Conservation (phyloP, 2,888 invertebrate species). For the Tryphoninae sp. region DNA sequence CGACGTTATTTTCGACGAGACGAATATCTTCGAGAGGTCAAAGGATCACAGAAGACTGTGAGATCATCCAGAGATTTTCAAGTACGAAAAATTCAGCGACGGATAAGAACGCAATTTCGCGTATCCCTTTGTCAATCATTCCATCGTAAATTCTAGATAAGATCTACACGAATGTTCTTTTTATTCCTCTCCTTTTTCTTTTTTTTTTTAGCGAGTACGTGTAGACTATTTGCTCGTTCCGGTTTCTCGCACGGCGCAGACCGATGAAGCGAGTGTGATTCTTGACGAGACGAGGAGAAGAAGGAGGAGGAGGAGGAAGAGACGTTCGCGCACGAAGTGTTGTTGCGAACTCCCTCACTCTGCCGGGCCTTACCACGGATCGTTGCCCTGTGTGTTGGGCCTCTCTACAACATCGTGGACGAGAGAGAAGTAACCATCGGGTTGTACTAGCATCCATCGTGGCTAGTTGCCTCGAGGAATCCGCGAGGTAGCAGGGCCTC, state of each 20-base stretch:
- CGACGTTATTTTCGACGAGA: neutral
- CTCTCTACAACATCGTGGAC: slow-evolving; percentile 53
- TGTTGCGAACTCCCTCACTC: slow-evolving; percentile 9
- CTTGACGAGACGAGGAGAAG: neutral
- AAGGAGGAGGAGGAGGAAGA: neutral
- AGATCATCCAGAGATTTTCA: neutral
- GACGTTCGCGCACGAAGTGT: neutral
- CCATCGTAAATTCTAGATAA: neutral
- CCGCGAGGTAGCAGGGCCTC: slow-evolving; percentile 35
- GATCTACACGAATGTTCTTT: neutral
- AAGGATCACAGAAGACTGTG: neutral
- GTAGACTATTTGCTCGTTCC: neutral
- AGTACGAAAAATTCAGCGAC: neutral
- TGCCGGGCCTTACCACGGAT: slow-evolving; percentile 62
- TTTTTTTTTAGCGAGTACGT: slow-evolving; percentile 15
- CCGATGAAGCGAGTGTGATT: slow-evolving; percentile 9
- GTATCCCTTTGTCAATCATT: too few species aligned
- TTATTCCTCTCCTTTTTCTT: neutral
- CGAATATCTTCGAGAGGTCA: neutral
- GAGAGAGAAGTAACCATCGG: slow-evolving; percentile 54
- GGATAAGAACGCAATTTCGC: neutral
- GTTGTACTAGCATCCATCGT: slow-evolving; percentile 58
- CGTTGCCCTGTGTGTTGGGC: slow-evolving; percentile 65
- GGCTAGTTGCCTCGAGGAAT: slow-evolving; percentile 60
- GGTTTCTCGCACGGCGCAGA: neutral